Evolutionary conservation across 2,113 vertebrate species (phyloP).

Genomic region (Edolisoma coerulescens): DNA sequence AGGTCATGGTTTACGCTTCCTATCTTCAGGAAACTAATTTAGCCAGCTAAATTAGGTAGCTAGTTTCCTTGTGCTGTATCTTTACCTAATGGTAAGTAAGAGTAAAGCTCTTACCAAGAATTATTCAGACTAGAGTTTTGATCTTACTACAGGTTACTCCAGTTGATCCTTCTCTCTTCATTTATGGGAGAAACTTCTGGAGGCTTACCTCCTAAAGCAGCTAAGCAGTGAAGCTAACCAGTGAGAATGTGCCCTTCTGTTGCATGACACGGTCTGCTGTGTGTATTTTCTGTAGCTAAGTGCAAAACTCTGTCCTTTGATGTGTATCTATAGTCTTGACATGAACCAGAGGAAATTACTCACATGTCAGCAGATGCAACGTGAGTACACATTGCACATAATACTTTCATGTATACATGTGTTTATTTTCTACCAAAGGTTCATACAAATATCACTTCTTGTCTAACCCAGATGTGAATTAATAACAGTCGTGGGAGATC

Average conservation of each 20-base stretch:
- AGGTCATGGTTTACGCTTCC: neutral
- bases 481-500: neutral
- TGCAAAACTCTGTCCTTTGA: neutral
- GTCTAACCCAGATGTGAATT: neutral
- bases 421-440: neutral
- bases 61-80: neutral
- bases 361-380: neutral
- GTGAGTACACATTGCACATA: neutral
- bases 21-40: neutral
- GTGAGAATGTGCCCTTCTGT: neutral
- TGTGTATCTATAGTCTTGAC: neutral
- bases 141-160: neutral
- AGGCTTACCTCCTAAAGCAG: neutral
- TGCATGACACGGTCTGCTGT: rapidly evolving
- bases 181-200: neutral
- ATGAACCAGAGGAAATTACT: neutral
- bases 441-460: neutral
- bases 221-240: neutral
- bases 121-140: neutral
- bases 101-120: neutral
- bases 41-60: neutral
- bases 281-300: neutral
- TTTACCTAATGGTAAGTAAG: neutral
- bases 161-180: neutral
- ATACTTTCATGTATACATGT: neutral